Evolutionary conservation across 2,888 invertebrate genomes (phyloP), one percentile per base, ranked within the genome.

Genomic region (Tiliacea aurago): DNA sequence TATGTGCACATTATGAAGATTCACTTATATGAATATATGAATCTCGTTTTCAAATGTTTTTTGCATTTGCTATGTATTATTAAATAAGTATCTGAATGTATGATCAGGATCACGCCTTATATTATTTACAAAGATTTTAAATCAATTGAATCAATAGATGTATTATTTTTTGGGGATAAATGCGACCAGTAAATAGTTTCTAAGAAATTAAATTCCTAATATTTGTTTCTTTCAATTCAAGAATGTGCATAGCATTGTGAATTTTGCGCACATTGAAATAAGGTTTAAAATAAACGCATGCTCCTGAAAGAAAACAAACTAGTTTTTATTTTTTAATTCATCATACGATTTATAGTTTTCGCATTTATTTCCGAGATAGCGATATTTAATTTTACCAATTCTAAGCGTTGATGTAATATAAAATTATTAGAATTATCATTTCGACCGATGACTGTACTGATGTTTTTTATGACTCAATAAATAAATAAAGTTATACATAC

Each of bases 401-500:
- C 11, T 45, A 20, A 45, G 37, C 13, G 10, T 3, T n/a, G 4
- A 58, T 37, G 43, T 49, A 15, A 49, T 18, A 56, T 43, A 41
- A 10, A 51, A 41, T 41, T 65, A n/a, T 43, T 7, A n/a, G 6
- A 56, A 58, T 15, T 23, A 33, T 18, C 10, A 43, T 62, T 76
- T n/a, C 23, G 6, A 47, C 10, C 15, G 2, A n/a, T 56, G 13
- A 51, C 37, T 75, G 37, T 62, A 62, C 43, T 66, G 53, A 79
- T 55, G 62, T 75, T 75, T 78, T 20, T 75, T 47, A 45, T 56
- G 53, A 77, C 64, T 65, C 53, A 78, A 53, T 62, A 61, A 77
- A 78, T 62, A 76, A 81, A 78, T 62, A 66, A 78, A 56, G 20
- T 81, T 81, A 41, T 49, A 75, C 7, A 13, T 13, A 59, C 3